Evolutionary conservation across 2,797 vertebrate species (phyloP), one percentile per base, ranked within the genome.

Genomic region (Sphaeramia orbicularis): DNA sequence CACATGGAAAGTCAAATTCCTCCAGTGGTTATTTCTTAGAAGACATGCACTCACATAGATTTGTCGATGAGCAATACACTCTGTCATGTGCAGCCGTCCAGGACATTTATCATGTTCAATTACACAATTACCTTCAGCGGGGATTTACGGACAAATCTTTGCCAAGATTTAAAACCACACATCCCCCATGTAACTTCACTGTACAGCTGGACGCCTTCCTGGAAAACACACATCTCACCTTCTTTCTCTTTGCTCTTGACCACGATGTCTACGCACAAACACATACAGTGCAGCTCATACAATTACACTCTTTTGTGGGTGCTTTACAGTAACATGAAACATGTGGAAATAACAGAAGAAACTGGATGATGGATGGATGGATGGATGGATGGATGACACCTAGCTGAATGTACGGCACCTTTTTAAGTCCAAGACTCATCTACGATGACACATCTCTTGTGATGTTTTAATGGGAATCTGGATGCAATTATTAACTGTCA

Each of bases 401-500:
- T 15, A n/a, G 18, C 32, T 47, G 38, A 54, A 18, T 15, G 38
- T 2, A 2, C 72, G 41, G 27, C n/a, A 15, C 24, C 40, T 61
- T 48, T 68, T 35, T 5, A 13, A 44, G 41, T 52, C 58, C 15
- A 13, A 10, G 40, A 41, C 24, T 27, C 18, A 14, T 61, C 48
- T 56, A 45, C 42, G 53, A 66, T 63, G 66, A 62, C 59, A 59
- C 16, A 85, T 56, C 57, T 70, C 32, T 49, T 49, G 12, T 15
- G 36, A 54, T 56, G 52, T 73, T 83, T 80, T 77, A 78, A 86
- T 61, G 35, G 73, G 58, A 35, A 30, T 15, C 64, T 60, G 77
- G 81, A 84, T 71, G 47, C 56, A 78, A 52, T 85, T 86, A 80
- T 43, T 54, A 83, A 68, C 78, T 47, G 75, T 83, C 86, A 77